Evolutionary conservation across 2,888 invertebrate genomes (phyloP), one percentile per base, ranked within the genome.

Genomic region (Oasisia sp.): DNA sequence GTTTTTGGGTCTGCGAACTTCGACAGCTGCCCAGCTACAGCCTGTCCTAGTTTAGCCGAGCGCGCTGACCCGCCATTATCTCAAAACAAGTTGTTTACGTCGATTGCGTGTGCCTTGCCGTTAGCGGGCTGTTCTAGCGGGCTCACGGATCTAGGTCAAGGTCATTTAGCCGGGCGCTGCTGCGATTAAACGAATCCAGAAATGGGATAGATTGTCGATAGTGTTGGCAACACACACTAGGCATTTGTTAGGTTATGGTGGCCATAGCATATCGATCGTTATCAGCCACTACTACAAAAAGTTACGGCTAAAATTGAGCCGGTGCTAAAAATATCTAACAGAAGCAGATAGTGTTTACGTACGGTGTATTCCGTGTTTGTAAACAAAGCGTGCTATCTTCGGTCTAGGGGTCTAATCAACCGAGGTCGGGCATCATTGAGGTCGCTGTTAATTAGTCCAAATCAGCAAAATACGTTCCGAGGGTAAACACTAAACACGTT

Each of bases 51-150:
- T 74, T 38, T 38, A 38, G 4, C 2, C 38, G 38, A 19, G 74
- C 19, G 74, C 74, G 27, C 27, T 27, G 74, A 74, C 74, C 74
- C 74, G 27, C 19, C 3, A 27, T n/a, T 27, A 19, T 74, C 74
- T 74, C 27, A 74, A 74, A 74, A 74, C n/a, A 74, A 74, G 74
- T 74, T 74, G 74, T 74, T 74, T 74, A 74, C 74, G 74, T 74
- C 74, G 19, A 0, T 74, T 74, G 74, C 74, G 27, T 74, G 74
- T 27, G 27, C 27, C 74, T 38, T 38, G 38, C 38, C 38, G 38
- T 5, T 27, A 27, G n/a, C 27, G 5, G 74, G 74, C 74, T 74
- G n/a, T n/a, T n/a, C 19, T 27, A 27, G n/a, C 27, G 5, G 74
- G 74, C 74, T 74, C 74, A 27, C 19, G 19, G 3, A 27, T 74